phyloP scores from a whole-genome alignment of 2,797 vertebrate species.

The Prionace glauca region DNA sequence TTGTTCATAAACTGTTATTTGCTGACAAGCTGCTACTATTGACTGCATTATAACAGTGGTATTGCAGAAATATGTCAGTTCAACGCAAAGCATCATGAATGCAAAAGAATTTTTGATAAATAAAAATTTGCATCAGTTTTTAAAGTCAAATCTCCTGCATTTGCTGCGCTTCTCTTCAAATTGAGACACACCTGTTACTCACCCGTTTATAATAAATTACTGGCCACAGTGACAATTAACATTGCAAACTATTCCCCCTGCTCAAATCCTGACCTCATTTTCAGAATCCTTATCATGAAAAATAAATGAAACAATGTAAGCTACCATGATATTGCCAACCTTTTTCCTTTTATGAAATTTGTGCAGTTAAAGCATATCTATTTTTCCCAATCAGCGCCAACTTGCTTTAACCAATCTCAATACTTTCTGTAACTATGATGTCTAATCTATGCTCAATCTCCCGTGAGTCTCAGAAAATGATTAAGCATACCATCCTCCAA shows the following conservation, averaged over 20 bases:
- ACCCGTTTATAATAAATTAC: background rate
- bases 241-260: background rate
- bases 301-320: too few species aligned
- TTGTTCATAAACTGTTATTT: background rate
- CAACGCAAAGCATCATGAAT: background rate
- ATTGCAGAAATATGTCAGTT: background rate
- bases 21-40: background rate
- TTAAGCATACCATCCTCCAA: background rate
- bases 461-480: background rate
- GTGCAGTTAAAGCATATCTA: background rate
- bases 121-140: too few species aligned
- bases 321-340: too few species aligned
- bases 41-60: background rate
- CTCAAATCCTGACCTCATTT: background rate
- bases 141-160: background rate
- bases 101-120: too few species aligned
- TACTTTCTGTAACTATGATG: background rate
- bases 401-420: background rate
- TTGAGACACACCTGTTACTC: background rate
- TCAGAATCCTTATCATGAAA: background rate
- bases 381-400: background rate
- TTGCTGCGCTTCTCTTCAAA: background rate
- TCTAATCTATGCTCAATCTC: background rate
- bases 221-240: background rate
- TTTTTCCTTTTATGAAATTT: too few species aligned